Conservation (phyloP, 2,797 vertebrate species). For the Craterocephalus amniculus region DNA sequence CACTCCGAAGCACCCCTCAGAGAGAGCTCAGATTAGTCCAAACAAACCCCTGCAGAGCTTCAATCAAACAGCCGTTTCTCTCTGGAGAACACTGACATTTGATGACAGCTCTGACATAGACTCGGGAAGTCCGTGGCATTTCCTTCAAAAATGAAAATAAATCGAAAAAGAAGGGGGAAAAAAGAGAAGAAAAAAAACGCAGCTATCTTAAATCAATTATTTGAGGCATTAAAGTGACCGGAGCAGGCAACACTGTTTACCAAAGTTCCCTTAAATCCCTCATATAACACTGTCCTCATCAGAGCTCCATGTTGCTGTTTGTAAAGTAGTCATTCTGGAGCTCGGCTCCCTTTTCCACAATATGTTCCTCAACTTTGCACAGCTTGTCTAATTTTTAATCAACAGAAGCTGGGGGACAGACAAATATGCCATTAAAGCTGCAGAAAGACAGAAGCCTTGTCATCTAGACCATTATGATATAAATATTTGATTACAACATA, state of each 20-base stretch:
- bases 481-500: slow-evolving; percentile 78
- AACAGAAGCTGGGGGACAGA: slow-evolving; percentile 19
- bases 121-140: neutral
- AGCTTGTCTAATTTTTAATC: slow-evolving; percentile 50
- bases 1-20: slow-evolving; percentile 17
- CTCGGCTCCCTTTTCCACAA: slow-evolving; percentile 14
- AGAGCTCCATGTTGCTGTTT: slow-evolving; percentile 1
- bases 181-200: slow-evolving; percentile 1
- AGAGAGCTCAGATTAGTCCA: slow-evolving; percentile 36
- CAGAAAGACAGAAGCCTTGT: slow-evolving; percentile 56
- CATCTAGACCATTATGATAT: slow-evolving; percentile 74
- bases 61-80: slow-evolving; percentile 23
- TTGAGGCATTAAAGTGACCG: no score
- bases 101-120: slow-evolving; percentile 24
- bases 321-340: slow-evolving; percentile 28
- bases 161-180: neutral
- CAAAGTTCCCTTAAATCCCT: slow-evolving; percentile 10
- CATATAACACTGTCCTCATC: slow-evolving; percentile 8
- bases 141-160: slow-evolving; percentile 1
- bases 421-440: slow-evolving; percentile 64
- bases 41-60: slow-evolving; percentile 35
- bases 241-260: slow-evolving; percentile 17
- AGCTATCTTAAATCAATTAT: no score
- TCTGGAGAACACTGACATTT: slow-evolving; percentile 39
- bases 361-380: slow-evolving; percentile 40